phyloP scores from a whole-genome alignment of 2,888 invertebrate genomes.

The Noctua comes region DNA sequence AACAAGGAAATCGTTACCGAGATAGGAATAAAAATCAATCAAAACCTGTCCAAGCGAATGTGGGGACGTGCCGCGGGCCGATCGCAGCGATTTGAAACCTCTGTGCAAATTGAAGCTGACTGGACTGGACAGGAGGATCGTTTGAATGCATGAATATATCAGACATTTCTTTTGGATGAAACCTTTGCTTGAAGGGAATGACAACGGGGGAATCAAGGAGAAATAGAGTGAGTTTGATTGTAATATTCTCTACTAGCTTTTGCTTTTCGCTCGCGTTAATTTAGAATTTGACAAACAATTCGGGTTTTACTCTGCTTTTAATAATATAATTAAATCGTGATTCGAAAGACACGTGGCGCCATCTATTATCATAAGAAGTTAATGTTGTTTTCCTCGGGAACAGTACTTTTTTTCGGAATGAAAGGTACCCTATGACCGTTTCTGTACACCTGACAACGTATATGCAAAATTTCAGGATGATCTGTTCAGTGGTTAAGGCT shows the following conservation, averaged over 20 bases:
- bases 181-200: background rate
- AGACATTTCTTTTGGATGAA: slow-evolving; percentile 19
- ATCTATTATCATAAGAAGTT: too few relatives aligned
- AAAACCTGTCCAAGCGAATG: slow-evolving; percentile 57
- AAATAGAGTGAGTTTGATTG: background rate
- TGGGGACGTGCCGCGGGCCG: slow-evolving; percentile 50
- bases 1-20: slow-evolving; percentile 51
- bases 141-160: slow-evolving; percentile 46
- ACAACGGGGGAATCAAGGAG: background rate
- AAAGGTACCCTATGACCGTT: too few relatives aligned
- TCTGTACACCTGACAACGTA: too few relatives aligned
- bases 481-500: too few relatives aligned
- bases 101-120: slow-evolving; percentile 73
- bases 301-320: too few relatives aligned
- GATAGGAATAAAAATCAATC: slow-evolving; percentile 58
- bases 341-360: too few relatives aligned
- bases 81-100: slow-evolving; percentile 68
- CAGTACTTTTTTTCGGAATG: too few relatives aligned
- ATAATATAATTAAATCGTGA: too few relatives aligned
- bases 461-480: too few relatives aligned
- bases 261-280: too few relatives aligned
- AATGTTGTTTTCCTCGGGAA: too few relatives aligned
- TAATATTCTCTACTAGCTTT: background rate
- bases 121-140: slow-evolving; percentile 24
- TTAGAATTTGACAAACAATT: too few relatives aligned